These are phyloP conservation scores for Lepeophtheirus nordmannii DNA, from an alignment of 2,888 invertebrate species.

Conservation along the genomic window DNA sequence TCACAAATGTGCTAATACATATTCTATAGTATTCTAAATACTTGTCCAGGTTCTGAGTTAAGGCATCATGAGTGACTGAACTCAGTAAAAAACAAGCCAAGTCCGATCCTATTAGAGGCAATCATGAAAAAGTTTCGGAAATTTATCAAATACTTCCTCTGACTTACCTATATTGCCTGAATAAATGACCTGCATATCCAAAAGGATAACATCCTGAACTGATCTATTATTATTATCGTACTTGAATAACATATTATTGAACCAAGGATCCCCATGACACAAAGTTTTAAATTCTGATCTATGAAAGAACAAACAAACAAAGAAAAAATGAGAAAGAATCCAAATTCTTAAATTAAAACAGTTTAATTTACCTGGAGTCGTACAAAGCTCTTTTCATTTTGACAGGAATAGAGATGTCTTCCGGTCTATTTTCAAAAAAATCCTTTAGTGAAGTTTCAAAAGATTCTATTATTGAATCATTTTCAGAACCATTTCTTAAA, in stretches of 20 bases:
- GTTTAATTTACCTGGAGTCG: neutral
- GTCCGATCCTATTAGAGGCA: neutral
- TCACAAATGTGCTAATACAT: neutral
- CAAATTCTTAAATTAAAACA: too few species aligned
- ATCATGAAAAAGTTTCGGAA: neutral
- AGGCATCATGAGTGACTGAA: neutral
- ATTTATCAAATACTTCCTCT: neutral
- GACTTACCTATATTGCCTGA: conserved; percentile 3
- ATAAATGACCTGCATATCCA: neutral
- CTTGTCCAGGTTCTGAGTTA: neutral
- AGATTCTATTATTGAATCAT: neutral
- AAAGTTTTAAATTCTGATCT: conserved; percentile 9
- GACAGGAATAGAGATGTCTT: neutral
- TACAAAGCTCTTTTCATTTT: neutral
- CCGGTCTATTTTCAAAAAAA: neutral
- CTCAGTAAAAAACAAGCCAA: neutral
- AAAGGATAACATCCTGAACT: neutral
- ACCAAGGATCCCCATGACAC: conserved; percentile 16
- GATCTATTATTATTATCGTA: neutral
- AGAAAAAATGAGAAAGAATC: too few species aligned
- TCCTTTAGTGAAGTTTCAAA: neutral
- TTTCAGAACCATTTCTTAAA: neutral
- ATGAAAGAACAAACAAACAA: too few species aligned
- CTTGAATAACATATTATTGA: conserved; percentile 16
- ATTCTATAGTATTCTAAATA: neutral